Evolutionary conservation across 2,888 invertebrate genomes (phyloP).

Genomic region (Drosophila mercatorum): DNA sequence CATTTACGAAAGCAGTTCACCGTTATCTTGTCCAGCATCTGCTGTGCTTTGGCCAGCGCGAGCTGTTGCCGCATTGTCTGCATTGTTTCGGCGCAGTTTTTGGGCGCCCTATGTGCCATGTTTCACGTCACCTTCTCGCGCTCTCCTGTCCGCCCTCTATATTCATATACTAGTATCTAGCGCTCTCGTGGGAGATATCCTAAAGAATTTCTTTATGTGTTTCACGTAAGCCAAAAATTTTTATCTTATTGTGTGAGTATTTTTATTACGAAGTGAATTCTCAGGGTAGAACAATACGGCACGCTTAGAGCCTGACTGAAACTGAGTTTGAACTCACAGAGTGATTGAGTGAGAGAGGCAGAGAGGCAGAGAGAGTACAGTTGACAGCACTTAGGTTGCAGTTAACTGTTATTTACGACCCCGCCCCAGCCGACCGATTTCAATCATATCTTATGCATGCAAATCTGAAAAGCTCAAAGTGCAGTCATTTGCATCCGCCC

Average conservation of each 20-base stretch:
- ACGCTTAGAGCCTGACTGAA: background rate
- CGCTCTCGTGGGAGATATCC: background rate
- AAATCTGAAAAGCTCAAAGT: conserved; percentile 59
- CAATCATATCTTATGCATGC: conserved; percentile 62
- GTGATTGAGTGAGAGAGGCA: background rate
- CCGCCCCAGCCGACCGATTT: conserved; percentile 16
- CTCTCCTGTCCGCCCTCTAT: too few species aligned
- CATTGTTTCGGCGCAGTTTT: conserved; percentile 20
- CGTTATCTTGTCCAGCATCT: conserved; percentile 35
- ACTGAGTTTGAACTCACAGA: background rate
- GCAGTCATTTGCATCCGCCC: conserved; percentile 37
- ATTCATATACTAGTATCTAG: background rate
- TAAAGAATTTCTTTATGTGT: background rate
- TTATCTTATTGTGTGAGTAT: background rate
- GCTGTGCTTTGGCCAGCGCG: conserved; percentile 40
- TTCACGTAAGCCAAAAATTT: conserved; percentile 9
- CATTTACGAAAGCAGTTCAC: conserved; percentile 43
- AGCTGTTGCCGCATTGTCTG: conserved; percentile 39
- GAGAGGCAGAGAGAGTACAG: background rate
- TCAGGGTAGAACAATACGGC: background rate
- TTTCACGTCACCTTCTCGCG: background rate
- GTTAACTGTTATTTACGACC: conserved; percentile 10
- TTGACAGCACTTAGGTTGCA: conserved; percentile 3
- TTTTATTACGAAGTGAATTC: conserved; percentile 7
- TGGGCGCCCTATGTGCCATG: conserved; percentile 16